Evolutionary conservation across 2,888 invertebrate species (phyloP), one percentile per base, ranked within the genome.

Genomic region (Teleogryllus oceanicus): DNA sequence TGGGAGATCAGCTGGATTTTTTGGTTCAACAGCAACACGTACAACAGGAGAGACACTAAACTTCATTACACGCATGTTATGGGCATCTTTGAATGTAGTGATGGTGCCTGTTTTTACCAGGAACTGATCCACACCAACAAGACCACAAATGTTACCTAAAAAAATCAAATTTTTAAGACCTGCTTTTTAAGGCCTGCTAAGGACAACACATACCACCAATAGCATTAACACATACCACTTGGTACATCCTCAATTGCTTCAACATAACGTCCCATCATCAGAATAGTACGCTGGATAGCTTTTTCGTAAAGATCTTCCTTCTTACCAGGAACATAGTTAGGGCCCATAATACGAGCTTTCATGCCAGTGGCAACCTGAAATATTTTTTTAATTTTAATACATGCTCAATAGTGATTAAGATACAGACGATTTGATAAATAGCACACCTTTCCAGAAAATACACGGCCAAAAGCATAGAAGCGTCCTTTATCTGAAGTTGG

Each of bases 211-310:
- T 62, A 62, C 13, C 10, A 18, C n/a, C 3, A 16, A 5, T 37
- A 37, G 37, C 37, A 37, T 11, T 20, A n/a, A 51, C 79, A 84
- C 83, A 89, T 89, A 87, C 93, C 98, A 84, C 94, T 97, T 82
- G 99, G 99, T 83, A 99, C 99, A 90, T 99, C 98, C 89, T 99
- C 99, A 86, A 99, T 99, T 83, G 99, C 97, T 89, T 99, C 99
- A 82, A 96, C 96, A 86, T 98, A 98, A 89, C 99, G 96, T 83
- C 99, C 99, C 99, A 99, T 99, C 99, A 99, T 99, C 86, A 99
- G 92, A 87, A 99, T 98, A 82, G 99, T 99, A 89, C 98, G 95
- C 90, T 99, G 99, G 88, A 99, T 99, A 84, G 96, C 96, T 90
- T 99, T 99, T 89, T 99, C 98, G 86, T 96, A 98, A 87, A 99